phyloP scores from a whole-genome alignment of 2,888 invertebrate species.

The Oscheius sp. region DNA sequence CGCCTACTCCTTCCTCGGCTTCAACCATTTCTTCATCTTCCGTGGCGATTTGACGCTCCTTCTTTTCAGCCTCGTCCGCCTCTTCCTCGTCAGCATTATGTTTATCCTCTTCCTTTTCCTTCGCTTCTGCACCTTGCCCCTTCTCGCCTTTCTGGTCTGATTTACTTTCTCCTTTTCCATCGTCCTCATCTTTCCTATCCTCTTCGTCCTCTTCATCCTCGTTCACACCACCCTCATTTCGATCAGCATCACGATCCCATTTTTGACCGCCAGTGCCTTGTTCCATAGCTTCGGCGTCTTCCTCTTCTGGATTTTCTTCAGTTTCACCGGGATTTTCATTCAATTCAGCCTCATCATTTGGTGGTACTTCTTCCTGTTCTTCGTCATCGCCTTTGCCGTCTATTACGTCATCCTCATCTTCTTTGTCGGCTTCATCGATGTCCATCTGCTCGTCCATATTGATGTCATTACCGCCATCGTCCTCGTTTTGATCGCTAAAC shows the following conservation, averaged over 20 bases:
- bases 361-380: conserved; percentile 76
- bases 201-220: conserved; percentile 51
- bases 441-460: conserved; percentile 73
- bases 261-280: conserved; percentile 61
- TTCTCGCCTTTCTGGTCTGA: conserved; percentile 46
- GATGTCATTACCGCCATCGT: conserved; percentile 70
- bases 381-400: conserved; percentile 78
- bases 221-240: conserved; percentile 45
- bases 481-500: conserved; percentile 20
- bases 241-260: conserved; percentile 51
- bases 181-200: conserved; percentile 39
- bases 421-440: conserved; percentile 17
- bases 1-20: conserved; percentile 55
- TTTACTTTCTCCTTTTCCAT: conserved; percentile 53
- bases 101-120: conserved; percentile 46
- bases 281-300: conserved; percentile 46
- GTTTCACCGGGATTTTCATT: conserved; percentile 22
- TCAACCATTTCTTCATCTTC: conserved; percentile 34
- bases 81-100: conserved; percentile 43
- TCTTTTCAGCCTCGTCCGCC: conserved; percentile 39
- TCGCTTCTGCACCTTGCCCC: conserved; percentile 73
- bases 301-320: conserved; percentile 37
- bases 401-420: conserved; percentile 19
- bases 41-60: conserved; percentile 43
- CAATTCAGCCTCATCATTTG: conserved; percentile 54